phyloP scores from a whole-genome alignment of 2,797 vertebrate genomes.

The Hydrolagus colliei region DNA sequence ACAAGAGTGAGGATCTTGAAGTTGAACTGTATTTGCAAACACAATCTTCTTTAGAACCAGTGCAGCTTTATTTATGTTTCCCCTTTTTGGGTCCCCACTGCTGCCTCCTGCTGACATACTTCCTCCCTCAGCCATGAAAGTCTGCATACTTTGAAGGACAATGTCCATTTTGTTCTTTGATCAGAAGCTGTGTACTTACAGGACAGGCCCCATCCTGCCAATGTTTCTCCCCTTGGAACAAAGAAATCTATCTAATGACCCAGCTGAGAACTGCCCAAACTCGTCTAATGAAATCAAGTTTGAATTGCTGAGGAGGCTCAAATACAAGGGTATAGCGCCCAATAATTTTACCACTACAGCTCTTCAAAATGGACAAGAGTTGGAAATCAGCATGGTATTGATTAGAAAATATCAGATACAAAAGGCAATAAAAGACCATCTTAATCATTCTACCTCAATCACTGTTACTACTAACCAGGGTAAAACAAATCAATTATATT shows the following conservation, averaged over 20 bases:
- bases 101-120: neutral
- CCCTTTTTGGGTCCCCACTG: neutral
- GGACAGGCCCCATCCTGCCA: constrained; percentile 20
- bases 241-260: neutral
- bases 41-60: neutral
- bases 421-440: neutral
- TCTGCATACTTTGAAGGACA: neutral
- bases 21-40: neutral
- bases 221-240: neutral
- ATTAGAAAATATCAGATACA: neutral
- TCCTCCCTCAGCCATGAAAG: neutral
- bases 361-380: too few relatives aligned
- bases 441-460: neutral
- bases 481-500: constrained; percentile 14
- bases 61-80: neutral
- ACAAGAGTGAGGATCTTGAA: too few relatives aligned
- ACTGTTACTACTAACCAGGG: neutral
- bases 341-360: neutral
- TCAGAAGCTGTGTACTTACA: neutral
- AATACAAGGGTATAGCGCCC: too few relatives aligned
- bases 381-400: neutral
- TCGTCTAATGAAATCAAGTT: constrained; percentile 5
- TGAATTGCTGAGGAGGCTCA: neutral
- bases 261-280: constrained; percentile 9
- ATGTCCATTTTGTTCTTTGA: neutral